These are phyloP conservation scores for Chaetorhynchus papuensis DNA, from an alignment of 2,113 vertebrate species.

Conservation along the genomic window DNA sequence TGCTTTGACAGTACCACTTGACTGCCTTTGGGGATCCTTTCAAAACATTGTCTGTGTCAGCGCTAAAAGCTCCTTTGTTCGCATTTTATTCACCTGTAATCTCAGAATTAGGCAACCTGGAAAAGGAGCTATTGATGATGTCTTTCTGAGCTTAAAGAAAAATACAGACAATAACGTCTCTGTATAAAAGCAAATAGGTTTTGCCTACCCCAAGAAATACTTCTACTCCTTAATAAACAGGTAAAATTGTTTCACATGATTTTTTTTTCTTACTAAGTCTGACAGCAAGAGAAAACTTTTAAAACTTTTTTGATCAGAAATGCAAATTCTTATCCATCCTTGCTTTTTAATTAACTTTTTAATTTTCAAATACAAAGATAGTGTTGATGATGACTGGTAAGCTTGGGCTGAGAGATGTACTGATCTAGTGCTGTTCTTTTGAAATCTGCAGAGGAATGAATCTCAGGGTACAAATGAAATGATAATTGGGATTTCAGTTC, in stretches of 20 bases:
- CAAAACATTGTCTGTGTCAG: background rate
- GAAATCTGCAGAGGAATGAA: slow-evolving; percentile 66
- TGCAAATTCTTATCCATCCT: slow-evolving; percentile 63
- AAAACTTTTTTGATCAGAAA: slow-evolving; percentile 70
- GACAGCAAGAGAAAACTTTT: slow-evolving; percentile 33
- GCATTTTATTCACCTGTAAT: background rate
- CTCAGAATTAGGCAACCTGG: background rate
- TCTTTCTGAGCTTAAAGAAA: background rate
- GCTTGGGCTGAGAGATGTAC: slow-evolving; percentile 60
- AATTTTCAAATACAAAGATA: slow-evolving; percentile 71
- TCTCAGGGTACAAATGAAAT: slow-evolving; percentile 68
- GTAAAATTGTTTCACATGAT: background rate
- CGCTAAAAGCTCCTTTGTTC: background rate
- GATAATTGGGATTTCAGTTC: slow-evolving; percentile 64
- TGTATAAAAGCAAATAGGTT: background rate
- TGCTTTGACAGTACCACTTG: background rate
- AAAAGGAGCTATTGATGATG: background rate
- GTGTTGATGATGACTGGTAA: slow-evolving; percentile 66
- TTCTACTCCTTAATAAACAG: background rate
- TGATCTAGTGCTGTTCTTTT: slow-evolving; percentile 62
- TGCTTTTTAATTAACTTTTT: slow-evolving; percentile 71
- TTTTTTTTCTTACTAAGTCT: background rate
- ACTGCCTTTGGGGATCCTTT: background rate
- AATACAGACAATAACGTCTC: background rate
- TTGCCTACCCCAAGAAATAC: background rate